phyloP scores from a whole-genome alignment of 2,797 vertebrate species.

The Chelmon rostratus region DNA sequence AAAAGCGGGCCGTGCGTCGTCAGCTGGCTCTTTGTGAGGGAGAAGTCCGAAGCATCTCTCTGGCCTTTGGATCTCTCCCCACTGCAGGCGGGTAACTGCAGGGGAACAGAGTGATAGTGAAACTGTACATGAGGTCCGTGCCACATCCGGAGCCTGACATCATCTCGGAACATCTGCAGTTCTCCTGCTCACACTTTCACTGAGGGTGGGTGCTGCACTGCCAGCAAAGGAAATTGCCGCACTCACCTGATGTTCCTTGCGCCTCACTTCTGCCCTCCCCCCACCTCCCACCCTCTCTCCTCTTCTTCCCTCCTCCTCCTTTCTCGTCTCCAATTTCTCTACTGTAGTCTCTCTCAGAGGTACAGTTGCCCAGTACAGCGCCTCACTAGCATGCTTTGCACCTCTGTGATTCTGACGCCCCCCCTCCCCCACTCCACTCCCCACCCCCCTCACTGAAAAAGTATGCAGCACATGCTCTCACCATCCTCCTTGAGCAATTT shows the following conservation, averaged over 20 bases:
- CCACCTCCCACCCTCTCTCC: slow-evolving; percentile 52
- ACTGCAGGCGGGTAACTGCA: slow-evolving; percentile 40
- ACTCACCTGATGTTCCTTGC: slow-evolving; percentile 88
- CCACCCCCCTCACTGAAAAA: slow-evolving; percentile 59
- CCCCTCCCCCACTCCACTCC: slow-evolving; percentile 4
- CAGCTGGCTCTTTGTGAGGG: slow-evolving; percentile 49
- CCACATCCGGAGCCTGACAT: slow-evolving; percentile 82
- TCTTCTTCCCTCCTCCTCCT: slow-evolving; percentile 62
- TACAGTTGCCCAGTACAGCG: slow-evolving; percentile 75
- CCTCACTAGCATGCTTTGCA: slow-evolving; percentile 79
- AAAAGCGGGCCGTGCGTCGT: slow-evolving; percentile 47
- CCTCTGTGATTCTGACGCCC: slow-evolving; percentile 58
- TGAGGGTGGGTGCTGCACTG: slow-evolving; percentile 79
- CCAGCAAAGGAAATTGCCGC: slow-evolving; percentile 85
- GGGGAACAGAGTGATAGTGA: slow-evolving; percentile 44
- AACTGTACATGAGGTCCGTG: slow-evolving; percentile 58
- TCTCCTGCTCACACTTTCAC: slow-evolving; percentile 76
- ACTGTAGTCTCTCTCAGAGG: slow-evolving; percentile 79
- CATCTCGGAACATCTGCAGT: slow-evolving; percentile 87
- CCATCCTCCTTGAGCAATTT: slow-evolving; percentile 83
- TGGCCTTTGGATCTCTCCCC: slow-evolving; percentile 46
- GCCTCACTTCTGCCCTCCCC: slow-evolving; percentile 73
- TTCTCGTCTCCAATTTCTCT: slow-evolving; percentile 73
- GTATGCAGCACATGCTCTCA: slow-evolving; percentile 85
- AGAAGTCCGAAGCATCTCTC: slow-evolving; percentile 47